Base-by-base conservation (phyloP, 2,888 invertebrate genomes). In the Lymantria dispar region DNA sequence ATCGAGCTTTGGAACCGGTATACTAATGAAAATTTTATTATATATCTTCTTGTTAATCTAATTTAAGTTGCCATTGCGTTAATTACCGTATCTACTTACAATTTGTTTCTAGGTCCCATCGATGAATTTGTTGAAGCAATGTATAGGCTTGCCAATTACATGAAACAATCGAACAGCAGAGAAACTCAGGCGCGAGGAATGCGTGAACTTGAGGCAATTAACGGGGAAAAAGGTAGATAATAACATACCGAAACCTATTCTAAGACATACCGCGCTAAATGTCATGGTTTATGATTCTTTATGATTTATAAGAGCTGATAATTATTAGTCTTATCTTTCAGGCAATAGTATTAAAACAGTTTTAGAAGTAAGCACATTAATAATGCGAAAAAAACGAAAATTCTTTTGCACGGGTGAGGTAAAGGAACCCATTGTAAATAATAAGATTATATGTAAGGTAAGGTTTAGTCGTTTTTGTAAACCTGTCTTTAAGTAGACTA, bases 381-480 rank as follows among this genome's bases (percentile, higher is more conserved):
- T 91, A 29, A 89, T 88, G 88, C 77, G 90, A 48, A 89, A 89
- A 58, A 88, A 87, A 57, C 76, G 90, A n/a, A 90, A 90, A 60
- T 90, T 85, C 57, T 90, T 90, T 62, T 91, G 90, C 57, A 90
- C 90, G 8, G 83, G 89, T 8, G 90, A 89, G 80, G 90, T 90
- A 1, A 90, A 90, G 54, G 90, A 90, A 61, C 90, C 90, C 0
- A 89, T 91, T n/a, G 89, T 90, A 1, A 87, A 87, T 51, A 87
- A 90, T 51, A 90, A 91, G 80, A 84, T 90, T 43, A 87, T 91
- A 54, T 91, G 90, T 59, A 91, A 91, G 82, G 90, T 89, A 70
- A 49, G 48, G 1, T 54, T 22, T 22, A 22, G 2, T 22, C 22
- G 5, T 22, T 22, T 22, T 22, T 22, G 5, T 22, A n/a, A n/a